These are phyloP conservation scores for Deroplatys truncata DNA, from an alignment of 2,888 invertebrate species.

Conservation along the genomic window DNA sequence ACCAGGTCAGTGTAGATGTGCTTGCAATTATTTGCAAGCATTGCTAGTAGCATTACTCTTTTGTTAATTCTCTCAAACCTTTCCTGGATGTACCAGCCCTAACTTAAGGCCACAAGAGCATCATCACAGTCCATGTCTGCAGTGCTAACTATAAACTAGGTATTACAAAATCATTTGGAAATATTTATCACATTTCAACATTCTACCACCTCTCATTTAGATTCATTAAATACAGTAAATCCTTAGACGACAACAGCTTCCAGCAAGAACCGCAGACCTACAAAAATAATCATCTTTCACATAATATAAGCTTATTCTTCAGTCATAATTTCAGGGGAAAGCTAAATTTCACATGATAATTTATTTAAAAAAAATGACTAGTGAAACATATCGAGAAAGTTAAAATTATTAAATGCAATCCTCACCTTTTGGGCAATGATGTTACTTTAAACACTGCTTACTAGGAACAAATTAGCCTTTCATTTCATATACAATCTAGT, in stretches of 20 bases:
- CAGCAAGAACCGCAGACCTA: not conserved
- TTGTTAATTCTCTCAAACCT: too few relatives aligned
- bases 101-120: not conserved
- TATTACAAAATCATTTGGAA: not conserved
- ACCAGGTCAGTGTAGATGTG: too few relatives aligned
- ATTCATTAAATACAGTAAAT: not conserved
- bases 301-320: not conserved
- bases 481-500: not conserved
- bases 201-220: not conserved
- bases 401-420: constrained; percentile 5
- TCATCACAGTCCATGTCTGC: not conserved
- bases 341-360: not conserved
- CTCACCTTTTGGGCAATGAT: not conserved
- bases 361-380: constrained; percentile 7
- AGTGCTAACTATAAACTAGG: not conserved
- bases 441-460: not conserved
- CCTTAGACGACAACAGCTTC: not conserved
- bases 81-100: not conserved
- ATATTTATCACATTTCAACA: constrained; percentile 8
- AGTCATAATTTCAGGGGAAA: not conserved
- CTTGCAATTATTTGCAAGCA: too few relatives aligned
- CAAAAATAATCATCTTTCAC: not conserved
- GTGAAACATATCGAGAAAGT: not conserved
- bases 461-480: constrained; percentile 7
- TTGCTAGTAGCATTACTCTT: too few relatives aligned